Percentiles rank a stretch among this genome's conserved stretches.
Conservation (phyloP, 2,113 vertebrate genomes). For the Misgurnus mizolepis region DNA sequence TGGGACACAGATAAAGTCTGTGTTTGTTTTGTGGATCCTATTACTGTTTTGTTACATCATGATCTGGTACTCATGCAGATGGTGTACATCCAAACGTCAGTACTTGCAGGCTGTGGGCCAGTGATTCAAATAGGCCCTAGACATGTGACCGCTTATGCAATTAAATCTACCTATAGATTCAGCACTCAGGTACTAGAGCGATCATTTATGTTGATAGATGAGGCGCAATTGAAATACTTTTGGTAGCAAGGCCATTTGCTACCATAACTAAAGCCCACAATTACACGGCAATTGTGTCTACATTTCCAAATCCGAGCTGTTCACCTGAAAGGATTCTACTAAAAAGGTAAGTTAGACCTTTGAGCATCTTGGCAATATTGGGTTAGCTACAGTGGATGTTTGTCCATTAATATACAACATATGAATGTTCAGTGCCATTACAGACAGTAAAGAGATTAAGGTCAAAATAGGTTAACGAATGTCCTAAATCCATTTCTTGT, state of each 20-base stretch:
- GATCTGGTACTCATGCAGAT: too few relatives aligned
- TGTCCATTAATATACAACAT: too few relatives aligned
- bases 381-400: too few relatives aligned
- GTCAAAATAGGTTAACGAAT: background rate
- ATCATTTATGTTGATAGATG: background rate
- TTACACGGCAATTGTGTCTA: background rate
- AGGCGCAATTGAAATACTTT: background rate
- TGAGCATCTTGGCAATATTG: too few relatives aligned
- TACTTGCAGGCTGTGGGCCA: constrained; percentile 44
- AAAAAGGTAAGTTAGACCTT: constrained; percentile 12
- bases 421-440: too few relatives aligned
- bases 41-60: too few relatives aligned
- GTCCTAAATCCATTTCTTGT: background rate
- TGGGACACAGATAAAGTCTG: too few relatives aligned
- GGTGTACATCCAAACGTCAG: background rate
- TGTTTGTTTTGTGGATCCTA: too few relatives aligned
- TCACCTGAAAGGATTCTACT: background rate
- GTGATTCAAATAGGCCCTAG: constrained; percentile 72
- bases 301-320: background rate
- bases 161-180: constrained; percentile 27
- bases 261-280: background rate
- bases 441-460: background rate
- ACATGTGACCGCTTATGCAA: constrained; percentile 26
- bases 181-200: background rate
- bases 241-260: background rate